Conservation (phyloP, 2,888 invertebrate species). For the Hymenopus coronatus region DNA sequence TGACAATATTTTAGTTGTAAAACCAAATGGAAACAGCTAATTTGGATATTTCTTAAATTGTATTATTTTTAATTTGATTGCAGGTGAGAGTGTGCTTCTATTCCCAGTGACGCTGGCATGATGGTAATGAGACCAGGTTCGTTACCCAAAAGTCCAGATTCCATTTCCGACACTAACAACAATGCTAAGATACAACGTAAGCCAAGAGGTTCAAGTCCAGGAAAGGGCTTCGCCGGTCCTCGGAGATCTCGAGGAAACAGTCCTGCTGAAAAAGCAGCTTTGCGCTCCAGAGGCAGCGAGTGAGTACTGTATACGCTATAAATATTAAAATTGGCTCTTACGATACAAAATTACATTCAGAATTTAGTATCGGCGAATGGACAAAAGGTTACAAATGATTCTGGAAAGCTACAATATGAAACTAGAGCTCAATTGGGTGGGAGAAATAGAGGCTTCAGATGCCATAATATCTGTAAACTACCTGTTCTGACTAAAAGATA, state of each 20-base stretch:
- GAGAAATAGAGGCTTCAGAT: too few species aligned
- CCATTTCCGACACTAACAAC: neutral
- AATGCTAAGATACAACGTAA: neutral
- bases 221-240: neutral
- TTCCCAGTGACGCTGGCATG: slow-evolving; percentile 17
- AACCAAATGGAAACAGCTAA: too few species aligned
- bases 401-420: too few species aligned
- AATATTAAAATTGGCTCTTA: neutral
- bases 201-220: slow-evolving; percentile 26
- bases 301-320: slow-evolving; percentile 41
- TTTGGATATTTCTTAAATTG: too few species aligned
- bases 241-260: slow-evolving; percentile 32
- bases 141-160: slow-evolving; percentile 23
- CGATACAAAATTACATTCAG: too few species aligned
- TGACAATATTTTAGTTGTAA: too few species aligned
- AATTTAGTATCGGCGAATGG: too few species aligned
- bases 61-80: too few species aligned
- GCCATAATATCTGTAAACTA: too few species aligned
- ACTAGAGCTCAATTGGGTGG: too few species aligned
- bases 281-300: slow-evolving; percentile 50
- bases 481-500: too few species aligned
- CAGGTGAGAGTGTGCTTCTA: neutral
- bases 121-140: slow-evolving; percentile 22
- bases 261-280: slow-evolving; percentile 28
- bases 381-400: too few species aligned